Base-by-base conservation (phyloP, 2,113 vertebrate genomes). In the Phasianus colchicus region DNA sequence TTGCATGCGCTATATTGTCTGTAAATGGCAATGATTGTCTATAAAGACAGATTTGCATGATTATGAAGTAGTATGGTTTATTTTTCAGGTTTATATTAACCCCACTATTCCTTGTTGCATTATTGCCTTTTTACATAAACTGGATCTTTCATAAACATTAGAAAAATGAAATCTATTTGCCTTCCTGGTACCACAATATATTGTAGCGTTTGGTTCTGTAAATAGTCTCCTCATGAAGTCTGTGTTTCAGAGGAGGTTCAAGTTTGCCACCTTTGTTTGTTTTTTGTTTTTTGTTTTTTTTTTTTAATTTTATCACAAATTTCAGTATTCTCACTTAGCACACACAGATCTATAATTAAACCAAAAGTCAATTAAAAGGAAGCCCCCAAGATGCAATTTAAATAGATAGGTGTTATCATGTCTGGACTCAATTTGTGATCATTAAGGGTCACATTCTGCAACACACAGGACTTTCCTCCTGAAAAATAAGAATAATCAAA, bases 1-100 rank as follows among this genome's bases (percentile, higher is more conserved):
- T 94, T 98, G 98, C 98, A 98, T 98, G 98, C 66, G 89, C 96
- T 97, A 67, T 96, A 95, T 82, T 98, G 83, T 97, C 97, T 96
- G 93, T 95, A 95, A 95, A 96, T 97, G 92, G 94, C 94, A 96
- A 78, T 96, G 61, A 97, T 96, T 95, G 95, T 95, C 73, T 93
- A 92, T 95, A 55, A 94, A 88, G 92, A 90, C 92, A 94, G 64
- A 96, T 81, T 75, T 96, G 63, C 93, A 93, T 93, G 90, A 88
- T 83, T 82, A 73, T 92, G 55, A 89, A 91, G 64, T 83, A 96
- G 54, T 80, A 58, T 58, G 84, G 48, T 84, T 91, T 85, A 76
- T 48, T 90, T 90, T 95, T 80, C 93, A 91, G 61, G 86, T 92
- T 93, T 83, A 45, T 84, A 91, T 84, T 95, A 93, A 89, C 93